Base-by-base conservation (phyloP, 1,140 invertebrate genomes). In the Cardiocondyla obscurior region DNA sequence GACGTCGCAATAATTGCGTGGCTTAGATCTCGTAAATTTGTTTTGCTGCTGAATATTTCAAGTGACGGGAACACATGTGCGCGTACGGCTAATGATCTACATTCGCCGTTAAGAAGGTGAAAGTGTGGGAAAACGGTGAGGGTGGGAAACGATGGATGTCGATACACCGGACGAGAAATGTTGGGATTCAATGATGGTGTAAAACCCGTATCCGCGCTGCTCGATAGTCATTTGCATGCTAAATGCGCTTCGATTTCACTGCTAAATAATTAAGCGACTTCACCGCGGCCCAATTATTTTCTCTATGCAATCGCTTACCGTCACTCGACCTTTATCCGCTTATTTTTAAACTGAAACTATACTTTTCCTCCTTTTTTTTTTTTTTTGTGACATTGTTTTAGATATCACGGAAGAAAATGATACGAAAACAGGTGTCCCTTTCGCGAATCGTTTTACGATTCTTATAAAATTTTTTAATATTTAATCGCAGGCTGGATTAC, bases 141-240 rank as follows among this genome's bases (percentile, higher is more conserved):
- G 60, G 6, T 53, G 60, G 74, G 60, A 62, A 67, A 65, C 44
- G 39, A 12, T 77, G 60, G 19, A 77, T 33, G 74, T 51, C 74
- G 46, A 19, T 64, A 64, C 25, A 30, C 69, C 62, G 22, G 46
- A 42, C 22, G 74, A 12, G 62, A 67, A 79, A 79, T 53, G 62
- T 79, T 49, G 46, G 22, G 62, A 79, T 79, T 79, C 62, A 86
- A 87, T 82, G 84, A 87, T 83, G 83, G 77, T 85, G 73, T 89
- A 89, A 90, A 90, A 91, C 85, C 83, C 74, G 62, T 73, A 42
- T 36, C 28, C 87, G 82, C 79, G 72, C 81, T 81, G 87, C 77
- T 90, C 86, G 85, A 91, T 90, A 88, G 84, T 84, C 74, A 88
- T 91, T 91, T 91, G 87, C 90, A 91, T 91, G 87, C 65, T 64